Evolutionary conservation across 1,140 invertebrate species (phyloP).

Genomic region (Arion vulgaris): DNA sequence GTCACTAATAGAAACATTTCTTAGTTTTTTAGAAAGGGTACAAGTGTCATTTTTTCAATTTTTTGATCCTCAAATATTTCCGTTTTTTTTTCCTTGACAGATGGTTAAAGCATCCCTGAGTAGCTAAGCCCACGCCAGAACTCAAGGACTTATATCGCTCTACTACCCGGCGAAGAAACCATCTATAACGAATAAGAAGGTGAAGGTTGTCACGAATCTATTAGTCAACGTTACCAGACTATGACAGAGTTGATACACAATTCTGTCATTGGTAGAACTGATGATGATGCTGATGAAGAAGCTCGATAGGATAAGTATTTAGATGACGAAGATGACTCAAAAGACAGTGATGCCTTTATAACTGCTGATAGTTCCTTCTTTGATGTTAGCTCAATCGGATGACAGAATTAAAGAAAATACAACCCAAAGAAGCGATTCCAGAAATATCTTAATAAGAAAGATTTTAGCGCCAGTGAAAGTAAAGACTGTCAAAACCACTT

Average conservation of each 20-base stretch:
- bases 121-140: slow-evolving; percentile 1
- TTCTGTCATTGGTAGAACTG: not conserved
- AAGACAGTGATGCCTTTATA: not conserved
- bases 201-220: slow-evolving; percentile 24
- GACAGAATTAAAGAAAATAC: not conserved
- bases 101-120: not conserved
- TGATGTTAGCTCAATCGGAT: not conserved
- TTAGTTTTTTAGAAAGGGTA: not conserved
- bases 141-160: slow-evolving; percentile 16
- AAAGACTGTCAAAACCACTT: not conserved
- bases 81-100: not conserved
- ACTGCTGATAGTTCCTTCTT: slow-evolving; percentile 2
- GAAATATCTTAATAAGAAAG: not conserved
- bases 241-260: not conserved
- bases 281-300: not conserved
- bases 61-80: too few species aligned
- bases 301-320: not conserved
- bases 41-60: too few species aligned
- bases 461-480: not conserved
- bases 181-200: slow-evolving; percentile 23
- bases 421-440: not conserved
- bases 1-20: not conserved
- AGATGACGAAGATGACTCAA: not conserved
- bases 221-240: not conserved
- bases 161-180: slow-evolving; percentile 23